Base-by-base conservation (phyloP, 2,888 invertebrate genomes). In the Drosophila buzzatii region DNA sequence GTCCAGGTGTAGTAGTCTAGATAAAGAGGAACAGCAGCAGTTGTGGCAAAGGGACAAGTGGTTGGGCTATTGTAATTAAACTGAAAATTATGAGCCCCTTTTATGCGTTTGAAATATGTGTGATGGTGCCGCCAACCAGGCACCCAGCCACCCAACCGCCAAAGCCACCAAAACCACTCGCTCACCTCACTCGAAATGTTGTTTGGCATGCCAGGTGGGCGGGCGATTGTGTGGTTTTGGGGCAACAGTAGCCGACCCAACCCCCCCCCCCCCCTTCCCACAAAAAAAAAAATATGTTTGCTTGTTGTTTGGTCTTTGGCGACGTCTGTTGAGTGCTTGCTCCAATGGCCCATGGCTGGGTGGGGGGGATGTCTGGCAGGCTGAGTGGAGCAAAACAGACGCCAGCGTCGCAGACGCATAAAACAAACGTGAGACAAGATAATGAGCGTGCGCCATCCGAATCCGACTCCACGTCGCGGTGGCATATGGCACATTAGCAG, bases 61-160 rank as follows among this genome's bases (percentile, higher is more conserved):
- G 37, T n/a, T 44, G 41, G 78, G 68, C 73, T 82, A 74, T 81
- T 80, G 84, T 84, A 89, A 86, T 85, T 89, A 85, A 89, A 75
- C 56, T 68, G 62, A 65, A 68, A 84, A 86, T 86, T 79, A 76
- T 86, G 82, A 66, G 70, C 74, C 73, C 70, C 64, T 81, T 81
- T 85, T 76, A 81, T 85, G 68, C 79, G 75, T 79, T 62, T 49
- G 44, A 69, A 56, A 56, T 67, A 57, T 70, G 55, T 20, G 51
- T 51, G 56, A 47, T 55, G 56, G 53, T 55, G 23, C 49, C 31
- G 3, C 16, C 44, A 42, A 20, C 31, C 33, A 42, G 5, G n/a
- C 41, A 14, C 55, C n/a, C 27, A 45, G 1, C 39, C 56, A 31
- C 44, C 41, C 8, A 18, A 42, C 18, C 42, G 10, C 10, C 52